Conservation (phyloP, 2,888 invertebrate genomes). For the Mythimna pallens region DNA sequence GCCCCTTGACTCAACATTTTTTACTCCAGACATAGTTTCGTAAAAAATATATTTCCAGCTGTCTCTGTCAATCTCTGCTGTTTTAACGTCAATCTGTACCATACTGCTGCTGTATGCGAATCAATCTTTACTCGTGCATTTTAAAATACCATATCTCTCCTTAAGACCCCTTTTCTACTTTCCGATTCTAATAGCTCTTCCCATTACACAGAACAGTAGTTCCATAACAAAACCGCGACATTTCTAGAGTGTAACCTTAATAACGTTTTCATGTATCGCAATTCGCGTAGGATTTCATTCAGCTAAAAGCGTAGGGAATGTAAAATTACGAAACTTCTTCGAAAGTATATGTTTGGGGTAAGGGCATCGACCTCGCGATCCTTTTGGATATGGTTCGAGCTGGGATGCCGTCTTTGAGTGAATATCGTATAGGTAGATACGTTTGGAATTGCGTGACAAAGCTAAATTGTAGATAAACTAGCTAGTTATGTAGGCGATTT, state of each 20-base stretch:
- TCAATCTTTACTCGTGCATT: background rate
- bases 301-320: conserved; percentile 69
- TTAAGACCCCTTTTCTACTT: background rate
- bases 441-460: background rate
- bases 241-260: conserved; percentile 55
- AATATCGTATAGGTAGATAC: background rate
- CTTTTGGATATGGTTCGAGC: conserved; percentile 50
- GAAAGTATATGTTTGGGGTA: conserved; percentile 51
- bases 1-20: too few species aligned
- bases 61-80: background rate
- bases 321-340: conserved; percentile 61
- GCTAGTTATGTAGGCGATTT: background rate
- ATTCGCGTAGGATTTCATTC: conserved; percentile 69
- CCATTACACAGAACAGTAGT: conserved; percentile 15
- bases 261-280: conserved; percentile 66
- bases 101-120: background rate
- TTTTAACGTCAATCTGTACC: background rate
- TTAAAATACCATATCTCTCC: background rate
- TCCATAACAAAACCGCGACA: conserved; percentile 30
- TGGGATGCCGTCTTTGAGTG: background rate
- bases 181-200: background rate
- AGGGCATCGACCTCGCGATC: conserved; percentile 59
- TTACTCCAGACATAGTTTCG: too few species aligned
- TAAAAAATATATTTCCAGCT: too few species aligned
- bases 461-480: background rate